These are phyloP conservation scores for Polypterus bichir DNA, from an alignment of 2,113 vertebrate species.

Conservation along the genomic window DNA sequence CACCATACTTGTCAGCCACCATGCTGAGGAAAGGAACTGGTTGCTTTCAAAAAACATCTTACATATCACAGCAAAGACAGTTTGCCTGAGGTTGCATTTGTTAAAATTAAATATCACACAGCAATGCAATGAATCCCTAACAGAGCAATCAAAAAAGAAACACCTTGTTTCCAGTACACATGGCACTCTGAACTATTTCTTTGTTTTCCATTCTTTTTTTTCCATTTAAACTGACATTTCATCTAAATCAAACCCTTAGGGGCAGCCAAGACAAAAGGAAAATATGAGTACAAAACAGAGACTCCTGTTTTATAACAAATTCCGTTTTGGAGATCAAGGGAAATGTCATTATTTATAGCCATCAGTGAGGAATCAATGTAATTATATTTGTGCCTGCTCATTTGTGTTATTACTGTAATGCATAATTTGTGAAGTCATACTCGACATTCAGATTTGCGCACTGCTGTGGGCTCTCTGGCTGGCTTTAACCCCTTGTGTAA, in stretches of 20 bases:
- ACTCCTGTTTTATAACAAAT: slow-evolving; percentile 40
- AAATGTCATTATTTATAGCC: slow-evolving; percentile 54
- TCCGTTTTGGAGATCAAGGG: slow-evolving; percentile 53
- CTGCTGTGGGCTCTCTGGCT: not conserved
- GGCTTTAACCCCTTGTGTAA: slow-evolving; percentile 7
- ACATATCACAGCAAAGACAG: slow-evolving; percentile 28
- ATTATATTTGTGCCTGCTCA: slow-evolving; percentile 53
- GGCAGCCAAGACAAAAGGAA: slow-evolving; percentile 45
- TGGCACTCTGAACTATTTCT: slow-evolving; percentile 40
- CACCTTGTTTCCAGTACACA: slow-evolving; percentile 31
- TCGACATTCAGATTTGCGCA: slow-evolving; percentile 12
- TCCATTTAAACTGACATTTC: slow-evolving; percentile 74
- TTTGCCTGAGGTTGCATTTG: slow-evolving; percentile 32
- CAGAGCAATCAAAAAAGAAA: slow-evolving; percentile 37
- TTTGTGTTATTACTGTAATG: slow-evolving; percentile 49
- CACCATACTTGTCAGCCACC: too few relatives aligned
- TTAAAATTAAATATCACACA: slow-evolving; percentile 41
- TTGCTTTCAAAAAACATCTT: slow-evolving; percentile 26
- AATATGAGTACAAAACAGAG: slow-evolving; percentile 39
- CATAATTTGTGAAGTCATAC: slow-evolving; percentile 23
- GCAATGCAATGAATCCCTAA: slow-evolving; percentile 28
- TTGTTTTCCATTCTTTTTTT: slow-evolving; percentile 59
- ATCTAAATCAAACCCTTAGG: slow-evolving; percentile 62
- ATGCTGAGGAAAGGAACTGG: not conserved
- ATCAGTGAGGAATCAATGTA: slow-evolving; percentile 54